Conservation (phyloP, 1,140 invertebrate genomes). For the Papilio polytes region DNA sequence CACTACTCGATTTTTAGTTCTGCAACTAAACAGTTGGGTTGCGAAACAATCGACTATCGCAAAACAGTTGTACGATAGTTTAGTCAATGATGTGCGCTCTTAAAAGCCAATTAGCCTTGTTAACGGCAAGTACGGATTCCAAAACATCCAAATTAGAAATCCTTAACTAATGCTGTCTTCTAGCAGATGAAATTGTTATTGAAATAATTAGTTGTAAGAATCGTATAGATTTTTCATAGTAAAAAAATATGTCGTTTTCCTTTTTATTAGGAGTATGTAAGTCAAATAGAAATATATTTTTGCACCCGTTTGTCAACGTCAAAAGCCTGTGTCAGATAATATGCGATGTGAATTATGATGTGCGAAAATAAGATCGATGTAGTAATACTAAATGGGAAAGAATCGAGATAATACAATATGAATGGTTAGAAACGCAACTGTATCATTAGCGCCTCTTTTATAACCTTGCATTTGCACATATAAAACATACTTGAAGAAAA, state of each 20-base stretch:
- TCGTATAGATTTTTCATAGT: background rate
- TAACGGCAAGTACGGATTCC: background rate
- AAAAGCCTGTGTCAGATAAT: background rate
- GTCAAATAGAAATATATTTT: slow-evolving; percentile 19
- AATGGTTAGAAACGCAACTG: background rate
- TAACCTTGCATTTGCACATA: too few relatives aligned
- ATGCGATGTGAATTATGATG: slow-evolving; percentile 4
- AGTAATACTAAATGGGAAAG: background rate
- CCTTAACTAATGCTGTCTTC: background rate
- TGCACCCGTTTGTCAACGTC: background rate
- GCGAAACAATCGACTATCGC: too few relatives aligned
- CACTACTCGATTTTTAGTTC: too few relatives aligned
- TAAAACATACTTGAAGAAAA: too few relatives aligned
- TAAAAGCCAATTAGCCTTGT: background rate
- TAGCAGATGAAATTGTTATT: too few relatives aligned
- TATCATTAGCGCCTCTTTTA: too few relatives aligned
- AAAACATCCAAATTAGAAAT: background rate
- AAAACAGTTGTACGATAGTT: too few relatives aligned
- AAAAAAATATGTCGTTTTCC: background rate
- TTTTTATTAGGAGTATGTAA: background rate
- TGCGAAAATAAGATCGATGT: background rate
- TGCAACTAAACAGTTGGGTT: too few relatives aligned
- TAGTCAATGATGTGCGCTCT: too few relatives aligned
- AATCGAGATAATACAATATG: background rate
- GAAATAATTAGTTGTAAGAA: background rate